A percentile compares a stretch with the other conserved stretches of the same genome.
Conservation (phyloP, 2,888 invertebrate genomes). For the Tetranychus piercei region DNA sequence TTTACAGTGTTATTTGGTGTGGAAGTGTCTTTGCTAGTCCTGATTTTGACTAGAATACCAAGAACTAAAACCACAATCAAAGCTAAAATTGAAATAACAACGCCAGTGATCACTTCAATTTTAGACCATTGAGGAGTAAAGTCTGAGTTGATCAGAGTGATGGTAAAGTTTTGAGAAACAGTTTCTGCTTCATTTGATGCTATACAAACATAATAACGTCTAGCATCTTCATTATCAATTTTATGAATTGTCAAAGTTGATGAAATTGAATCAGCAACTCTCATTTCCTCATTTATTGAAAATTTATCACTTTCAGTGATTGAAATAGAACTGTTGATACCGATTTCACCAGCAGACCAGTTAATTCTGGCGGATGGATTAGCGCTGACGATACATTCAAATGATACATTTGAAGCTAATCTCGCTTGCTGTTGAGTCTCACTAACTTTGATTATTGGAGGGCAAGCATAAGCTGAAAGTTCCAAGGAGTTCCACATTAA, state of each 20-base stretch:
- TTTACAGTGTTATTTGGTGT: no score
- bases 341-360: slow-evolving; percentile 43
- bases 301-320: no score
- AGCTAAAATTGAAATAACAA: no score
- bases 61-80: no score
- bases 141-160: neutral
- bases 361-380: slow-evolving; percentile 58
- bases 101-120: no score
- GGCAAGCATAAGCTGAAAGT: slow-evolving; percentile 26
- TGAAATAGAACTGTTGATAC: no score
- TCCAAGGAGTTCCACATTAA: slow-evolving; percentile 24
- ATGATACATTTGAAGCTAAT: slow-evolving; percentile 65
- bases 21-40: no score
- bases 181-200: slow-evolving; percentile 74
- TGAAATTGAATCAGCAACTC: neutral
- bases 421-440: slow-evolving; percentile 49
- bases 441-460: slow-evolving; percentile 24
- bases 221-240: slow-evolving; percentile 63
- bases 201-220: slow-evolving; percentile 66
- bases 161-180: slow-evolving; percentile 63
- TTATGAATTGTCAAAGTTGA: slow-evolving; percentile 37
- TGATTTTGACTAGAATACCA: no score
- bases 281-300: no score
- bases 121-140: no score
- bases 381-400: slow-evolving; percentile 59